A percentile compares a stretch with the other conserved stretches of the same genome.
Evolutionary conservation across 2,888 invertebrate genomes (phyloP).

Genomic region (Pammene aurita): DNA sequence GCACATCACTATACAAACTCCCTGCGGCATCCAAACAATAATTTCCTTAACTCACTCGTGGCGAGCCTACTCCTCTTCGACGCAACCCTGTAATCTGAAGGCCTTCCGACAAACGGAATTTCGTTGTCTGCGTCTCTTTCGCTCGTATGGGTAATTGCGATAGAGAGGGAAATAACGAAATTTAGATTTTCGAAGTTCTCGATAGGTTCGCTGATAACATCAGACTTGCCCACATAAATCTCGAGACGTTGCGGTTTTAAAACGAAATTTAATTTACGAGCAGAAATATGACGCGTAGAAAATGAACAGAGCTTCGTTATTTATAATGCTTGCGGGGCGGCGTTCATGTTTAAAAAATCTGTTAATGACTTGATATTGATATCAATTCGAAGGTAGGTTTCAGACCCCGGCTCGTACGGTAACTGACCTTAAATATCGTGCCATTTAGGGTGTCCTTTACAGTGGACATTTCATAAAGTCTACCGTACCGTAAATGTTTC

Average conservation of each 20-base stretch:
- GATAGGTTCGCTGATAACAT: slow-evolving; percentile 43
- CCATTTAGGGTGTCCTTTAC: no score
- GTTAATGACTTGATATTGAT: no score
- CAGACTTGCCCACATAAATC: slow-evolving; percentile 46
- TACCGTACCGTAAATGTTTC: no score
- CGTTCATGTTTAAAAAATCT: background rate
- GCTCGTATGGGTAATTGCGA: no score
- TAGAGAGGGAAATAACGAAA: no score
- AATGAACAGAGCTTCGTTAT: slow-evolving; percentile 34
- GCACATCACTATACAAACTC: slow-evolving; percentile 16
- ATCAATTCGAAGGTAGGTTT: no score
- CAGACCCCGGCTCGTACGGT: no score
- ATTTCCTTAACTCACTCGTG: slow-evolving; percentile 38
- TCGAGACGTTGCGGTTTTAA: slow-evolving; percentile 43
- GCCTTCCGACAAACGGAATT: no score
- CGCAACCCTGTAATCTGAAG: slow-evolving; percentile 42
- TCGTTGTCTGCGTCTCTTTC: no score
- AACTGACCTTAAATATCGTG: no score
- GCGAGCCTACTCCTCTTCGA: slow-evolving; percentile 41
- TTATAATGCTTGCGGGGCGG: slow-evolving; percentile 27
- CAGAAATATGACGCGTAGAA: slow-evolving; percentile 36
- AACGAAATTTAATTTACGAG: slow-evolving; percentile 41
- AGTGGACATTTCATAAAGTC: no score
- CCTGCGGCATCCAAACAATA: slow-evolving; percentile 38
- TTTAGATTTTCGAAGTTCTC: no score